A percentile compares a stretch with the other conserved stretches of the same genome.
These are phyloP conservation scores for Thymelicus acteon DNA, from an alignment of 2,888 invertebrate species.

Conservation along the genomic window DNA sequence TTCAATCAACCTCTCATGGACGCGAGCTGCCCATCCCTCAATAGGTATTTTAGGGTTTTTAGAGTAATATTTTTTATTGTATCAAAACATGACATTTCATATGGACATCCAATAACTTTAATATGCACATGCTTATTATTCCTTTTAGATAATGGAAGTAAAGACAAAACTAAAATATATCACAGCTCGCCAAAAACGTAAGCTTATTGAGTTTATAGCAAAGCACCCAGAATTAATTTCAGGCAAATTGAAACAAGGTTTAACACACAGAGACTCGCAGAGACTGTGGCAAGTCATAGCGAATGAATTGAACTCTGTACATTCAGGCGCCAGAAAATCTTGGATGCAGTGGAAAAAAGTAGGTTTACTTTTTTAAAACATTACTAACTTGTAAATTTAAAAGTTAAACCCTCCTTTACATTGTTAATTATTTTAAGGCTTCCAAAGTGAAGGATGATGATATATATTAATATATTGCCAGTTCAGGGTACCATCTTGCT, in stretches of 20 bases:
- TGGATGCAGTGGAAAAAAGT: constrained; percentile 80
- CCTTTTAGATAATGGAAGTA: constrained; percentile 55
- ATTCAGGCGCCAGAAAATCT: constrained; percentile 70
- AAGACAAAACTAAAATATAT: constrained; percentile 65
- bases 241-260: constrained; percentile 65
- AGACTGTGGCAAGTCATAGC: constrained; percentile 70
- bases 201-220: constrained; percentile 66
- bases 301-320: constrained; percentile 67
- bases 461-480: no score
- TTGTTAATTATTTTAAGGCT: no score
- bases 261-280: constrained; percentile 66
- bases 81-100: no score
- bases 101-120: not conserved
- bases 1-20: no score
- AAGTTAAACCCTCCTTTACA: no score
- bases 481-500: no score
- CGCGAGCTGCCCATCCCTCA: no score
- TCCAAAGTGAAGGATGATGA: no score
- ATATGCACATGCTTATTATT: not conserved
- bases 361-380: constrained; percentile 35
- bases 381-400: no score
- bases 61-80: no score
- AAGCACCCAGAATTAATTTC: constrained; percentile 70
- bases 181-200: constrained; percentile 69
- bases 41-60: no score